A percentile compares a stretch with the other conserved stretches of the same genome.
phyloP scores from a whole-genome alignment of 1,140 invertebrate genomes.

The Tyrophagus putrescentiae region DNA sequence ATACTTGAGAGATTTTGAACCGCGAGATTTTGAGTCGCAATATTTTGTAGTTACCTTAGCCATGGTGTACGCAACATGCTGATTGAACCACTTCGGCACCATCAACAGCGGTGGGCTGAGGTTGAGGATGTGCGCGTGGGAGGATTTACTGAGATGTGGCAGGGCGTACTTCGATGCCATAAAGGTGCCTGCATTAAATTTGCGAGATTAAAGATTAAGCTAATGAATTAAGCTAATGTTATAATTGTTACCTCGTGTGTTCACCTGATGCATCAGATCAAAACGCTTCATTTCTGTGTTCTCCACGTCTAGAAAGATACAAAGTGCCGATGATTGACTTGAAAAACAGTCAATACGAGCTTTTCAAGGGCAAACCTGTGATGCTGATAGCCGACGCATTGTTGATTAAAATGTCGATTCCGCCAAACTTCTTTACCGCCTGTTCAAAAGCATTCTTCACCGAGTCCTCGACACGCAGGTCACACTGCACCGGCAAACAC shows the following conservation, averaged over 20 bases:
- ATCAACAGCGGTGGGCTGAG: constrained; percentile 84
- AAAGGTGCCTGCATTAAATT: no score
- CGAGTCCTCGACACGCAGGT: constrained; percentile 72
- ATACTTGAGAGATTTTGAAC: no score
- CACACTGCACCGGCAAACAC: constrained; percentile 78
- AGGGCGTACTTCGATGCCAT: constrained; percentile 81
- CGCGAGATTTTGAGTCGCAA: no score
- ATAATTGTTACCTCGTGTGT: no score
- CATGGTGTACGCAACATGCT: constrained; percentile 92
- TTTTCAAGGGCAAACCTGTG: constrained; percentile 24
- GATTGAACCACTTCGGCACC: constrained; percentile 74
- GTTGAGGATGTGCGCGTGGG: constrained; percentile 89
- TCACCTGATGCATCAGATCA: constrained; percentile 82
- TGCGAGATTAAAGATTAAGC: no score
- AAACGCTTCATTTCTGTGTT: constrained; percentile 91
- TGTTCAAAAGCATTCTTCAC: constrained; percentile 67
- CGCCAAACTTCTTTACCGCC: constrained; percentile 79
- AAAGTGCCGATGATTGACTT: neutral
- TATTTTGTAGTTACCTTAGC: no score
- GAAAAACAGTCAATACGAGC: neutral
- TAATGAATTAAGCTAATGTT: no score
- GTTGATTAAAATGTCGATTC: constrained; percentile 86
- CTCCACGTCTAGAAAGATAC: constrained; percentile 41
- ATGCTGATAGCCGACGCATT: constrained; percentile 92
- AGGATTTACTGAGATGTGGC: constrained; percentile 70